Conservation (phyloP, 2,113 vertebrate species). For the Dipodomys merriami region DNA sequence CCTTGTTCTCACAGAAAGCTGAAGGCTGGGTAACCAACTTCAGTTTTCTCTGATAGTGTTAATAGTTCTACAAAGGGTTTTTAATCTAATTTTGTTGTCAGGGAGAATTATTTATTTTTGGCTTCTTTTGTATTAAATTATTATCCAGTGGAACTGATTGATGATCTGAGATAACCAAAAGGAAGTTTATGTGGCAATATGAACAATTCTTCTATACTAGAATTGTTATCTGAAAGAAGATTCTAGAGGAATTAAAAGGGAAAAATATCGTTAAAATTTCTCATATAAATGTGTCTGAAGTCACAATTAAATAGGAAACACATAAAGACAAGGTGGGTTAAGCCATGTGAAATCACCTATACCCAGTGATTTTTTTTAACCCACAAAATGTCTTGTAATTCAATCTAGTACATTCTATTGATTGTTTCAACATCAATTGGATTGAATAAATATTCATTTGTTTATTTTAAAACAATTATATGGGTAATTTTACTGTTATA, state of each 20-base stretch:
- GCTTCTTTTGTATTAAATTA: neutral
- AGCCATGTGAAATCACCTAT: neutral
- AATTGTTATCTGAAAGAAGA: neutral
- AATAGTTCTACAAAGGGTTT: neutral
- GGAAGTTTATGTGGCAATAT: neutral
- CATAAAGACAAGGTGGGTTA: neutral
- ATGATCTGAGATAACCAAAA: neutral
- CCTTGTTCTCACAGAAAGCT: neutral
- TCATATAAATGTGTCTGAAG: neutral
- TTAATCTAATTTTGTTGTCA: slow-evolving; percentile 24
- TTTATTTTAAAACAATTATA: neutral
- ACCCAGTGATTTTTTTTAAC: slow-evolving; percentile 49
- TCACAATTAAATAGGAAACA: neutral
- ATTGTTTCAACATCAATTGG: slow-evolving; percentile 5
- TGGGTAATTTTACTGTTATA: neutral
- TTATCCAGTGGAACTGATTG: slow-evolving; percentile 20
- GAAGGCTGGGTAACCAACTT: neutral
- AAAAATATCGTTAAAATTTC: neutral
- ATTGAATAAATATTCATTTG: slow-evolving; percentile 24
- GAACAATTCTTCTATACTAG: neutral
- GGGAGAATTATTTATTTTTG: neutral
- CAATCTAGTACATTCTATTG: neutral
- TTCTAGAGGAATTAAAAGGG: neutral
- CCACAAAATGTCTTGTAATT: slow-evolving; percentile 8
- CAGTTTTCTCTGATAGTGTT: neutral